A percentile compares a stretch with the other conserved stretches of the same genome.
Evolutionary conservation across 2,797 vertebrate genomes (phyloP).

Genomic region (Myotis findleyi): DNA sequence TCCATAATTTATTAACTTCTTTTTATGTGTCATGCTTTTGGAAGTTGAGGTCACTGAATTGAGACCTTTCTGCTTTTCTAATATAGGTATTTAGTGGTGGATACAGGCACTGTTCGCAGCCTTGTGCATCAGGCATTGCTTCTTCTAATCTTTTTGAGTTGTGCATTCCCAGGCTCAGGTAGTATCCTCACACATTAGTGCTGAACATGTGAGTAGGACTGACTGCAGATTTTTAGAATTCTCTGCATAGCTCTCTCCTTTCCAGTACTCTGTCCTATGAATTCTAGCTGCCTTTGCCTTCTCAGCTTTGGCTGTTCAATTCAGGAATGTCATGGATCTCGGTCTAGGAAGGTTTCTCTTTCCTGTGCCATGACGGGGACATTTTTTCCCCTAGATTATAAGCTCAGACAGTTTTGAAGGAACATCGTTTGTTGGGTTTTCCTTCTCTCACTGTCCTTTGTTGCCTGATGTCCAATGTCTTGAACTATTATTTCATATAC

Average conservation of each 20-base stretch:
- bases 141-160: not conserved
- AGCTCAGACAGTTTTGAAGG: not conserved
- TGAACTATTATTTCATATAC: not conserved
- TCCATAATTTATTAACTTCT: not conserved
- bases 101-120: not conserved
- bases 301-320: not conserved
- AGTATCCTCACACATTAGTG: not conserved
- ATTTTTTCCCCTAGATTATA: not conserved
- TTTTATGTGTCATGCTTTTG: not conserved
- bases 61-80: not conserved
- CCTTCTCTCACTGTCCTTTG: not conserved
- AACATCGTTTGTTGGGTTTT: not conserved
- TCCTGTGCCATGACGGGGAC: not conserved
- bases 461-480: not conserved
- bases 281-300: not conserved
- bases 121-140: not conserved
- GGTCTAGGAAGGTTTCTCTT: not conserved
- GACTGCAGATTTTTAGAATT: not conserved
- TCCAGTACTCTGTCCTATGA: not conserved
- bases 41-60: slow-evolving; percentile 3
- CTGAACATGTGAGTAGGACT: not conserved
- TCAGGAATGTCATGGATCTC: not conserved
- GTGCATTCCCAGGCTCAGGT: not conserved
- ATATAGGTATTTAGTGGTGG: not conserved
- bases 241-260: not conserved